Conservation (phyloP, 2,113 vertebrate species). For the Papio anubis region DNA sequence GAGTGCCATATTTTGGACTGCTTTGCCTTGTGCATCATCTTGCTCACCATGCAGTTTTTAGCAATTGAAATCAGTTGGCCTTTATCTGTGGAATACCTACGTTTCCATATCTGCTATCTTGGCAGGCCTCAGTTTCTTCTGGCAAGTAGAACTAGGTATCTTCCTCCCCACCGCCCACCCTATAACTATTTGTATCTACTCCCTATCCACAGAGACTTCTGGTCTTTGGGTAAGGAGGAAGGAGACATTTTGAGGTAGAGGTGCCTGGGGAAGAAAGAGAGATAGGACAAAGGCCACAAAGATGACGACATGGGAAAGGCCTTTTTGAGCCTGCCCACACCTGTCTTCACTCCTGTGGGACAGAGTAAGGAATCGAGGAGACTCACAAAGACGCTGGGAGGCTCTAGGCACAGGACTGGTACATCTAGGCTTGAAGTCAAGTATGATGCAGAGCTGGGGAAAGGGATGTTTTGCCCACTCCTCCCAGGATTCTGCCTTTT, state of each 20-base stretch:
- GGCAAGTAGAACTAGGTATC: background rate
- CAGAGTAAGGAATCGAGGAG: background rate
- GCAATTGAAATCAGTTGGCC: background rate
- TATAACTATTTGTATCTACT: background rate
- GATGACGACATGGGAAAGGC: background rate
- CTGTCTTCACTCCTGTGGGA: background rate
- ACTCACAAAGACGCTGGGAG: background rate
- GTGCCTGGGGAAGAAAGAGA: background rate
- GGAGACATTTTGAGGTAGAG: background rate
- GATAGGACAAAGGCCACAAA: background rate
- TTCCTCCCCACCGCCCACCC: fast-evolving
- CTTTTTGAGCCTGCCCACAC: background rate
- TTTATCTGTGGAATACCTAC: background rate
- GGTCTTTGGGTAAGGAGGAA: background rate
- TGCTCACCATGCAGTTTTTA: background rate
- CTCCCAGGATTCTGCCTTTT: background rate
- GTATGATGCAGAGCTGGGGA: no score
- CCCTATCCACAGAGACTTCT: background rate
- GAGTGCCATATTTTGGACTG: background rate
- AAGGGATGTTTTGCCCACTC: background rate
- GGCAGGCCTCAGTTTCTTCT: background rate
- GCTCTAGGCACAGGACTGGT: background rate
- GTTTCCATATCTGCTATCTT: background rate
- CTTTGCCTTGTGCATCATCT: background rate
- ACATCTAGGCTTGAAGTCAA: background rate